Percentiles rank a stretch among this genome's conserved stretches.
phyloP scores from a whole-genome alignment of 2,797 vertebrate species.

The Clarias pachynema region DNA sequence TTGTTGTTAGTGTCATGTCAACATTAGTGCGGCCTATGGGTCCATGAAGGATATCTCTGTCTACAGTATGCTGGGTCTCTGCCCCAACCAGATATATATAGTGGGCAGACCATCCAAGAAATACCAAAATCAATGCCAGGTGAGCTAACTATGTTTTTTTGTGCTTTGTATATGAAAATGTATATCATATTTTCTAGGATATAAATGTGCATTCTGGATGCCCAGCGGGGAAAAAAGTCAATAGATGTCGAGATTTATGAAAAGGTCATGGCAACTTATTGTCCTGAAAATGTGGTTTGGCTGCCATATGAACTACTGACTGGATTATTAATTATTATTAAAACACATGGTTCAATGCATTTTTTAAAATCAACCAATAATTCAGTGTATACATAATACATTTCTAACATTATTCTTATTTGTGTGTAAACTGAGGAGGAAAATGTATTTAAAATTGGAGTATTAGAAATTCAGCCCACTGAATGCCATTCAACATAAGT shows the following conservation, averaged over 20 bases:
- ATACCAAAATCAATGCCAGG: constrained; percentile 96
- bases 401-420: background rate
- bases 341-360: background rate
- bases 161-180: constrained; percentile 13
- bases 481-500: background rate
- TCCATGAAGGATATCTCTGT: constrained; percentile 99
- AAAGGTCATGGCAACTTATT: background rate
- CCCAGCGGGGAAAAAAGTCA: background rate
- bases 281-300: background rate
- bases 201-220: background rate
- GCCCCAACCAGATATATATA: constrained; percentile 92
- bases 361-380: background rate
- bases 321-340: background rate
- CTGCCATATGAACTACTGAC: background rate
- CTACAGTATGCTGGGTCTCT: constrained; percentile 92
- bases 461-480: background rate
- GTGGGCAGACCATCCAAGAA: constrained; percentile 96
- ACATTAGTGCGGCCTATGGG: constrained; percentile 93
- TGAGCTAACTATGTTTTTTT: constrained; percentile 56
- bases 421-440: background rate
- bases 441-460: background rate
- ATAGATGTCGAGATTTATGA: background rate
- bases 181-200: background rate
- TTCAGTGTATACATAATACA: background rate
- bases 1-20: constrained; percentile 90